Percentiles rank a stretch among this genome's conserved stretches.
These are phyloP conservation scores for Heliangelus exortis DNA, from an alignment of 2,797 vertebrate genomes.

Conservation along the genomic window DNA sequence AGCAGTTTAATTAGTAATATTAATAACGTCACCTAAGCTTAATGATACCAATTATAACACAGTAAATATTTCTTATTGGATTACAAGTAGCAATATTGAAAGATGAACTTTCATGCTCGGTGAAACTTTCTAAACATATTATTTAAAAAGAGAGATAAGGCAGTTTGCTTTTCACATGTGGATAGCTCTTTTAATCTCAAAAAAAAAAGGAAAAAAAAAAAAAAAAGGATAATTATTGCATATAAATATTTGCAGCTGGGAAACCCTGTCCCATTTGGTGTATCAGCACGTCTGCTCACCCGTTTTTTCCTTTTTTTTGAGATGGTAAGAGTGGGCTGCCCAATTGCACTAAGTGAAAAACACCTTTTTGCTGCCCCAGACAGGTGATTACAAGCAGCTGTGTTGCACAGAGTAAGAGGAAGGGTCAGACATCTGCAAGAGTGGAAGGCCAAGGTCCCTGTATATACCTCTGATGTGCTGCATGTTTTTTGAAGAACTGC, in stretches of 20 bases:
- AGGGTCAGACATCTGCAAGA: not conserved
- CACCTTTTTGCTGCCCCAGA: not conserved
- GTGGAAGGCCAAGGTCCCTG: not conserved
- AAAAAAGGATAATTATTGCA: slow-evolving; percentile 20
- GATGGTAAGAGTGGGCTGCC: not conserved
- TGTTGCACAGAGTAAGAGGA: not conserved
- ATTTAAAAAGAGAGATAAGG: slow-evolving; percentile 59
- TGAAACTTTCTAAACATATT: slow-evolving; percentile 69
- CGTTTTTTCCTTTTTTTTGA: not conserved
- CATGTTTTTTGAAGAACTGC: not conserved
- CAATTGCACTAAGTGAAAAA: not conserved
- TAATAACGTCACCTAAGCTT: slow-evolving; percentile 83
- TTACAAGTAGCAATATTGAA: slow-evolving; percentile 76
- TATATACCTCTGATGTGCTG: not conserved
- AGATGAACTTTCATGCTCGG: slow-evolving; percentile 76
- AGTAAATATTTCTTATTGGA: slow-evolving; percentile 77
- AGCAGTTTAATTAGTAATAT: slow-evolving; percentile 82
- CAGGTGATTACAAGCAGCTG: not conserved
- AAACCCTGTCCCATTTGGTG: not conserved
- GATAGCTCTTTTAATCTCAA: slow-evolving; percentile 41
- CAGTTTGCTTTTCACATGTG: slow-evolving; percentile 38
- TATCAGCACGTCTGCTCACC: not conserved
- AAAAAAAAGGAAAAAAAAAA: not conserved
- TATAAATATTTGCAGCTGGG: slow-evolving; percentile 56
- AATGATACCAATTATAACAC: slow-evolving; percentile 82